Evolutionary conservation across 1,140 invertebrate species (phyloP).

Genomic region (Achroia grisella): DNA sequence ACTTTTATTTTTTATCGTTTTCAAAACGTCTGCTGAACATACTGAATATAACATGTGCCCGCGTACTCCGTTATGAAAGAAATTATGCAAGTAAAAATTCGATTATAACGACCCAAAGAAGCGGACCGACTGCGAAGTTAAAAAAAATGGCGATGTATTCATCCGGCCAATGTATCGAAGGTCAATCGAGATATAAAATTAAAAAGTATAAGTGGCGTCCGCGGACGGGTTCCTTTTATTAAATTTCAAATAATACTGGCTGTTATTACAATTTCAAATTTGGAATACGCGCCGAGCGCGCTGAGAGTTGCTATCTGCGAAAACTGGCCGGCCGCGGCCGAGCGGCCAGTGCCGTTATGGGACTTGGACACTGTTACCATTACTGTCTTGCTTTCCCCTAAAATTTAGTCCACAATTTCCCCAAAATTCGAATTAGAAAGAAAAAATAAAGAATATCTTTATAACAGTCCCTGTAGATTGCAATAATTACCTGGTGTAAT

Average conservation of each 20-base stretch:
- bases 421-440: too few species aligned
- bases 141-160: slow-evolving; percentile 53
- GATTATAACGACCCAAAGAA: slow-evolving; percentile 20
- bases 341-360: slow-evolving; percentile 1
- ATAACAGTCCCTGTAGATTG: too few species aligned
- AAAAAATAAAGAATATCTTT: too few species aligned
- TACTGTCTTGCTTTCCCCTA: too few species aligned
- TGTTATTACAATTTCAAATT: slow-evolving; percentile 68
- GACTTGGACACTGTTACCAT: background rate
- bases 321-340: slow-evolving; percentile 2
- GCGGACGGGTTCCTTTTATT: slow-evolving; percentile 55
- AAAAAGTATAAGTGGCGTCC: slow-evolving; percentile 67
- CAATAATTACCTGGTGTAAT: too few species aligned
- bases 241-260: slow-evolving; percentile 69
- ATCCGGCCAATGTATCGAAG: slow-evolving; percentile 56
- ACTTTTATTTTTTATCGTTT: slow-evolving; percentile 26
- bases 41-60: slow-evolving; percentile 11
- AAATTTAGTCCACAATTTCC: too few species aligned
- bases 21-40: background rate
- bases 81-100: slow-evolving; percentile 26
- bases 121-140: slow-evolving; percentile 20
- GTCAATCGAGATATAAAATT: slow-evolving; percentile 66
- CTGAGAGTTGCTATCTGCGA: slow-evolving; percentile 2
- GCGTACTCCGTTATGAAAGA: slow-evolving; percentile 18
- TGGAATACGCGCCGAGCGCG: slow-evolving; percentile 17